Conservation (phyloP, 2,113 vertebrate genomes). For the Apteryx mantelli region DNA sequence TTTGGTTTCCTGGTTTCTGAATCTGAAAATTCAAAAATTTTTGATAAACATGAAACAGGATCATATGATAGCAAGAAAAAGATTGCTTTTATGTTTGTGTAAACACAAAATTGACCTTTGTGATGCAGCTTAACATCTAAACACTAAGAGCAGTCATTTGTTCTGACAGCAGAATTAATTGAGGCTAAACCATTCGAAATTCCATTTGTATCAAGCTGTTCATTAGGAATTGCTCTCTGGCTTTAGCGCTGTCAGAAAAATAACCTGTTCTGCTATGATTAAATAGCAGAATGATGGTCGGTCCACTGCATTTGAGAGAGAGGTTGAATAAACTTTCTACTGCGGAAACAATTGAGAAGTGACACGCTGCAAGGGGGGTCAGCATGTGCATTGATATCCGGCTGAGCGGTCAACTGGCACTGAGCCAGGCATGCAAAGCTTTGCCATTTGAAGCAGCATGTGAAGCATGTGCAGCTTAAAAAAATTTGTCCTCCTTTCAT, state of each 20-base stretch:
- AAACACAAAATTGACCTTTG: slow-evolving; percentile 83
- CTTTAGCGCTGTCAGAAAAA: slow-evolving; percentile 91
- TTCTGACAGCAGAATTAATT: slow-evolving; percentile 97
- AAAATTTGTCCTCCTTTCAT: slow-evolving; percentile 80
- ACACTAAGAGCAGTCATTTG: slow-evolving; percentile 86
- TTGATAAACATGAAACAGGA: slow-evolving; percentile 50
- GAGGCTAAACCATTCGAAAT: slow-evolving; percentile 91
- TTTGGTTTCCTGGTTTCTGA: slow-evolving; percentile 10
- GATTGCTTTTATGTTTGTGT: slow-evolving; percentile 76
- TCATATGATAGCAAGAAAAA: slow-evolving; percentile 70
- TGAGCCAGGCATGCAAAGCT: slow-evolving; percentile 90
- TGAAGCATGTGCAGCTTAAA: slow-evolving; percentile 83
- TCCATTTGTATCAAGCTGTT: slow-evolving; percentile 89
- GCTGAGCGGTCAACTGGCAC: slow-evolving; percentile 94
- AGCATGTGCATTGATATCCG: slow-evolving; percentile 90
- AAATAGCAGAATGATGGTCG: slow-evolving; percentile 85
- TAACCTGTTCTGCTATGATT: slow-evolving; percentile 85
- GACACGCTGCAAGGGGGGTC: slow-evolving; percentile 85
- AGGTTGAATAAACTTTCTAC: slow-evolving; percentile 97
- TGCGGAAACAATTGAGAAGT: slow-evolving; percentile 91
- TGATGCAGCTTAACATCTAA: slow-evolving; percentile 80
- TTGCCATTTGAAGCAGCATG: slow-evolving; percentile 79
- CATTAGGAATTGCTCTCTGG: slow-evolving; percentile 87
- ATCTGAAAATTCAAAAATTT: slow-evolving; percentile 20
- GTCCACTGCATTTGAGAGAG: slow-evolving; percentile 83